These are phyloP conservation scores for Drosophila malerkotliana DNA, from an alignment of 1,140 invertebrate genomes.

Conservation along the genomic window DNA sequence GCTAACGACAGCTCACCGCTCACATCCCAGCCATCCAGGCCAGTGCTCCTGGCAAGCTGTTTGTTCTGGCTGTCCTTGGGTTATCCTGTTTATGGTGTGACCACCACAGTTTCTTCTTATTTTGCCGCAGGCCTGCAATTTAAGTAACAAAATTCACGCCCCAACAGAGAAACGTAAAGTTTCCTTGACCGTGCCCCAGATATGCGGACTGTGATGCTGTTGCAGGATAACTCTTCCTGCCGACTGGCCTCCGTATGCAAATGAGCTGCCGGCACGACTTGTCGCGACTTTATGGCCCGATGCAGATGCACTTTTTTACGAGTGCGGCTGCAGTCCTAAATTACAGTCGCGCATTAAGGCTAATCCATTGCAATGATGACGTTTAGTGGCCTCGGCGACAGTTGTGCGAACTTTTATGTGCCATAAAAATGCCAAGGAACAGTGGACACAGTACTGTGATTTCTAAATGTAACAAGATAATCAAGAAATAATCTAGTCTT, in stretches of 20 bases:
- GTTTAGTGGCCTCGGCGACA: conserved; percentile 72
- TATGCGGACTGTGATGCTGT: conserved; percentile 15
- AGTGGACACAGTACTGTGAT: not conserved
- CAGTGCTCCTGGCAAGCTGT: conserved; percentile 23
- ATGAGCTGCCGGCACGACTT: conserved; percentile 53
- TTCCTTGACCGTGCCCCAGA: conserved; percentile 55
- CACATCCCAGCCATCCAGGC: not conserved
- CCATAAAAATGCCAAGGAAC: conserved; percentile 49
- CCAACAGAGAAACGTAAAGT: not conserved
- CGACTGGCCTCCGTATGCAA: conserved; percentile 46
- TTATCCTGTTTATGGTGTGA: conserved; percentile 23
- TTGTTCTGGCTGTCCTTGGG: conserved; percentile 69
- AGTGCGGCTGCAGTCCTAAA: conserved; percentile 37
- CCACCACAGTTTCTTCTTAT: conserved; percentile 22
- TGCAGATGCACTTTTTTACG: conserved; percentile 66
- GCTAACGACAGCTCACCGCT: conserved; percentile 40
- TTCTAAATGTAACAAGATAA: not conserved
- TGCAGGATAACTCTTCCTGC: not conserved
- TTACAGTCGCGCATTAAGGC: conserved; percentile 61
- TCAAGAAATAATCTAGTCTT: no score
- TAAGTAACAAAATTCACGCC: conserved; percentile 32
- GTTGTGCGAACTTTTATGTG: conserved; percentile 72
- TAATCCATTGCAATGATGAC: conserved; percentile 75
- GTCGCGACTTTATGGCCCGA: conserved; percentile 52
- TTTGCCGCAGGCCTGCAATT: conserved; percentile 40